Base-by-base conservation (phyloP, 2,888 invertebrate genomes). In the Clivina fossor region DNA sequence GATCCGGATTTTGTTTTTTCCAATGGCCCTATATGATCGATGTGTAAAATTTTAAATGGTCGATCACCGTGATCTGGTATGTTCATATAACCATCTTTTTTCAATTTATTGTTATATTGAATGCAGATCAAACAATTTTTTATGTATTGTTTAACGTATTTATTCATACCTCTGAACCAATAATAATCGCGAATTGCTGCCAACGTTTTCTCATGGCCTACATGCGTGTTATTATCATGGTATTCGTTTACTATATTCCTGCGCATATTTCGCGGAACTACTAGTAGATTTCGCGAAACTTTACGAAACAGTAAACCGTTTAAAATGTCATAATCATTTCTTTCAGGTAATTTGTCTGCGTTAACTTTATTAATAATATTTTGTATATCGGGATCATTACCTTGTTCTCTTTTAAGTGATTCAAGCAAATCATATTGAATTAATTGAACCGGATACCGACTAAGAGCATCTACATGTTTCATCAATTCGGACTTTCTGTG, bases 191-290 rank as follows among this genome's bases (percentile, higher is more conserved):
- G n/a, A n/a, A n/a, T 66, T 22, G 61, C 58, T 15, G 61, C 62
- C 44, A 69, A 67, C 0, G 57, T 61, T 4, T 57, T 62, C 11
- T 58, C n/a, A n/a, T n/a, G n/a, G n/a, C n/a, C n/a, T n/a, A n/a
- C n/a, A n/a, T n/a, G n/a, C n/a, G n/a, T n/a, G n/a, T n/a, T n/a
- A n/a, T n/a, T n/a, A n/a, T n/a, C n/a, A n/a, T n/a, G n/a, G n/a
- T n/a, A n/a, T n/a, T n/a, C n/a, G n/a, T n/a, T 51, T 2, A 71
- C 68, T 2, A 70, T 61, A 41, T 68, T 64, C 3, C 47, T 56
- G 30, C 66, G 62, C 66, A 71, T 59, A 62, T 1, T 69, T n/a
- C n/a, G n/a, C n/a, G n/a, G n/a, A n/a, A n/a, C n/a, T n/a, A n/a
- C n/a, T n/a, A 69, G 8, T 70, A 61, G 0, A 69, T 32, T 13